A percentile compares a stretch with the other conserved stretches of the same genome.
These are phyloP conservation scores for Lepidotrigona ventralis DNA, from an alignment of 1,140 invertebrate species.

Conservation along the genomic window DNA sequence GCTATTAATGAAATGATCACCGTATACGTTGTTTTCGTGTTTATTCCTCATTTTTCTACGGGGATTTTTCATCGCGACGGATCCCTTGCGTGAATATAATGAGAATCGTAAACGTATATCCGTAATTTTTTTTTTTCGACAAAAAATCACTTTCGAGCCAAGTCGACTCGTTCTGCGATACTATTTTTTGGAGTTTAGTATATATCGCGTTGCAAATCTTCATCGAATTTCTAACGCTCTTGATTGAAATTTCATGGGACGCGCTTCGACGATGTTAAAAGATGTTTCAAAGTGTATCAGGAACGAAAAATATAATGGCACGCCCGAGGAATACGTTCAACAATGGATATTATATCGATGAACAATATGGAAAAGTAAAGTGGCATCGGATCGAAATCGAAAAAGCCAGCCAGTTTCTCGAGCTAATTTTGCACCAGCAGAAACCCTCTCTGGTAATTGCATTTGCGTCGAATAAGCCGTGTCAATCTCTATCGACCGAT, in stretches of 20 bases:
- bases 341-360: background rate
- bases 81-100: slow-evolving; percentile 11
- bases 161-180: background rate
- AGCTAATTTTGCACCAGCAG: background rate
- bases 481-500: slow-evolving; percentile 22
- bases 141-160: background rate
- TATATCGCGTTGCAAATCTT: background rate
- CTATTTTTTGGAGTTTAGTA: background rate
- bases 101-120: slow-evolving; percentile 11
- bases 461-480: slow-evolving; percentile 21
- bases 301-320: background rate
- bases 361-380: too few relatives aligned
- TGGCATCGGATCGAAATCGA: background rate
- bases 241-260: background rate
- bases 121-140: slow-evolving; percentile 28
- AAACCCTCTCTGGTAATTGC: background rate
- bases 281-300: background rate
- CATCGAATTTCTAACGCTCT: background rate
- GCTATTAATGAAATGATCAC: slow-evolving; percentile 62
- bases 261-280: too few relatives aligned
- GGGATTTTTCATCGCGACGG: slow-evolving; percentile 38
- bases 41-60: slow-evolving; percentile 56
- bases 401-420: background rate
- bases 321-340: too few relatives aligned
- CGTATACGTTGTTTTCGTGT: slow-evolving; percentile 43